Evolutionary conservation across 2,888 invertebrate genomes (phyloP), one percentile per base, ranked within the genome.

Genomic region (Xiphydria camelus): DNA sequence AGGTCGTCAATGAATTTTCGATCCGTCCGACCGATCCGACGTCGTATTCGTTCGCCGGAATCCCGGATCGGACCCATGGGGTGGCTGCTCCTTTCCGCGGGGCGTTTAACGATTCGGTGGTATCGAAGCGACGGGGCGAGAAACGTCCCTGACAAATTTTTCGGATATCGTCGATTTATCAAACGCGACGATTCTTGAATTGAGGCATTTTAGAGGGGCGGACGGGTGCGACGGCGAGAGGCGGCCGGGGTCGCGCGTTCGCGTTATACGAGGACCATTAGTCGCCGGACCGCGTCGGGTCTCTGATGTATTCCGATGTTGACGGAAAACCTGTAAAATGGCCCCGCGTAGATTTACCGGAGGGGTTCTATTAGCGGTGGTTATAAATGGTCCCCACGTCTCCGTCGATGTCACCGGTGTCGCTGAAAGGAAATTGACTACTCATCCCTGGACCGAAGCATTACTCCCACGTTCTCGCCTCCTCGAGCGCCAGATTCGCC

Each of bases 251-350:
- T n/a, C n/a, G n/a, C n/a, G n/a, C n/a, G n/a, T n/a, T 49, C 45
- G 41, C 37, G 41, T 40, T 36, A 37, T 36, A 19, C 22, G 38
- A 38, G 31, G 34, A 57, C 56, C 55, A 57, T 58, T 57, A 58
- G 39, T 40, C 47, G 29, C 45, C 49, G 45, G 45, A 20, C 17
- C 26, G 23, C 47, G 44, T 34, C 21, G 31, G 36, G 32, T 42
- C 43, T 41, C 60, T 59, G 61, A 64, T 63, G 60, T 62, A 64
- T 68, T 61, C 61, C 62, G 58, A 64, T 68, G 70, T 69, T 68
- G 70, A 70, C 64, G 71, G 68, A 68, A 73, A 70, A 70, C 61
- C 65, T 65, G 69, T 70, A 63, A 69, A 68, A 69, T 62, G 62
- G 59, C 60, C 59, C 59, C 49, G 57, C 57, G 58, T 55, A 57